Evolutionary conservation across 30 jellyfish, hydroid and myxozoan genomes (phyloP), one percentile per base, ranked within the genome.

Genomic region (Aurelia aurita complex sp. Pacific): DNA sequence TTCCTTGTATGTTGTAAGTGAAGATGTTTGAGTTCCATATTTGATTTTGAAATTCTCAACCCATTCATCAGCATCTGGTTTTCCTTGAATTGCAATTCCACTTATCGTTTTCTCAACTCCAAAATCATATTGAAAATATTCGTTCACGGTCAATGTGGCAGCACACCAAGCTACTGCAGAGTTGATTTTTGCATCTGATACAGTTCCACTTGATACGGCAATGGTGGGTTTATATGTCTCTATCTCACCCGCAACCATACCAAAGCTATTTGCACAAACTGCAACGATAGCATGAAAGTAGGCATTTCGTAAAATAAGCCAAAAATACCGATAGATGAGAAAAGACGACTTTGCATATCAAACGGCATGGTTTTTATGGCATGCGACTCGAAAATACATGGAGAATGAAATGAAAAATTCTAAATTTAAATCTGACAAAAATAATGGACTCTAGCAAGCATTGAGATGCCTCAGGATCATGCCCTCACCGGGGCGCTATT

Each of bases 1-100:
- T 23, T 55, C 91, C 23, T 67, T 65, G 55, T 82, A 82, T 23
- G 91, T 82, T 29, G 91, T 69, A 10, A 70, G 73, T 10, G 91
- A 70, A 2, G 82, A 14, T 35, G 15, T 34, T 19, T 29, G 64
- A 32, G 77, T 65, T 29, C 79, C 85, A 64, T 73, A 74, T 13
- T 66, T 51, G 9, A 85, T 83, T 74, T 85, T 74, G 79, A 85
- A 85, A 16, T 53, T 74, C 68, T 46, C 64, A 16, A 85, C 88
- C 94, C 94, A 85, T 34, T 85, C 68, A 10, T 72, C 36, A 11
- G 40, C 78, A 65, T 29, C 10, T 63, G 83, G 94, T 64, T 85
- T 59, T 42, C 94, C 94, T 74, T 85, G 94, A 34, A 85, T 85
- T 2, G 88, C 94, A 18, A 85, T 18, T 17, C 94, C 94, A 85